Percentiles rank a stretch among this genome's conserved stretches.
Evolutionary conservation across 2,888 invertebrate genomes (phyloP).

Genomic region (Oligia strigilis): DNA sequence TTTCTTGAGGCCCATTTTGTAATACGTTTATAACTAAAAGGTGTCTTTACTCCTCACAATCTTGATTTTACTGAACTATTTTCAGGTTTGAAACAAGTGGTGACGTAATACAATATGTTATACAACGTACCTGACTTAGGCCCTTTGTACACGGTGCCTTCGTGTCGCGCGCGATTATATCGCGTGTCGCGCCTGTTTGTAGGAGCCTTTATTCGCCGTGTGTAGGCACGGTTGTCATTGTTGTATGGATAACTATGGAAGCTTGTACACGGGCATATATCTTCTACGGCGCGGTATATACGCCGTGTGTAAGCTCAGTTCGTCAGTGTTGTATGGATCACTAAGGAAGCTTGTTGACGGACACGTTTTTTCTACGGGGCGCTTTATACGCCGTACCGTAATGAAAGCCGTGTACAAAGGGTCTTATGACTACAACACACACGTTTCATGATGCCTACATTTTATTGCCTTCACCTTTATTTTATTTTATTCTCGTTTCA

Average conservation of each 20-base stretch:
- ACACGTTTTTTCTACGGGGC: background rate
- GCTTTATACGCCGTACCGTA: background rate
- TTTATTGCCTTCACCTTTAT: constrained; percentile 50
- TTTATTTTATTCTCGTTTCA: constrained; percentile 26
- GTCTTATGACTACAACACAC: background rate
- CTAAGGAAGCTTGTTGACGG: too few relatives aligned
- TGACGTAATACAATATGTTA: background rate
- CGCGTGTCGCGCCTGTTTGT: too few relatives aligned
- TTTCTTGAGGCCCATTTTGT: constrained; percentile 4
- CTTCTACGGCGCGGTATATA: background rate
- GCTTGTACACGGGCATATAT: background rate
- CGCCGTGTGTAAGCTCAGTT: background rate
- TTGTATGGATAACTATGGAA: background rate
- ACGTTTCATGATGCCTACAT: constrained; percentile 6
- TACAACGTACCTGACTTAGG: background rate
- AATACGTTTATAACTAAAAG: background rate
- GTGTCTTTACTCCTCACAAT: background rate
- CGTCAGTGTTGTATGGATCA: too few relatives aligned
- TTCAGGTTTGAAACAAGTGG: background rate
- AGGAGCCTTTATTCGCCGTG: too few relatives aligned
- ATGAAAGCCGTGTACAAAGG: background rate
- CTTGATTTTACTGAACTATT: constrained; percentile 6
- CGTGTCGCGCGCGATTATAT: too few relatives aligned
- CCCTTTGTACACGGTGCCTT: background rate
- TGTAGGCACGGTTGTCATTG: background rate